Evolutionary conservation across 2,888 invertebrate genomes (phyloP), one percentile per base, ranked within the genome.

Genomic region (Anthrax anthrax): DNA sequence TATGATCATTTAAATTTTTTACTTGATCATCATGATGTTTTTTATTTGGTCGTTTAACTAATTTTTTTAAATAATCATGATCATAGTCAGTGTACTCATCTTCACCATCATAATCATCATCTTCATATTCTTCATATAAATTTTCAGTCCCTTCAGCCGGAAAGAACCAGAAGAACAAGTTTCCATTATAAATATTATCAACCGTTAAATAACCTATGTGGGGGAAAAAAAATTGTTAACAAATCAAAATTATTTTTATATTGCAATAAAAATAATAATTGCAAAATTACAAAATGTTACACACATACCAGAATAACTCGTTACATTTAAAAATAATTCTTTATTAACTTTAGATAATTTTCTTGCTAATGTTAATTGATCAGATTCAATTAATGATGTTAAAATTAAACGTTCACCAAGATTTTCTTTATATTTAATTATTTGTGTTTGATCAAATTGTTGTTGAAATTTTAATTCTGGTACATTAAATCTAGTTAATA

Each of bases 151-250:
- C 59, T 42, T 62, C 46, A 58, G 65, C 1, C 1, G 86, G 86
- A 58, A 88, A 86, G 59, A 82, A 88, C 88, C 88, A 88, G 67
- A 89, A 88, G 67, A 84, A 89, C 58, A 83, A 63, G 60, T 88
- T 85, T 2, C 85, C 84, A 57, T 81, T 74, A 57, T 72, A 77
- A 4, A 72, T 66, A 60, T 82, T 76, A 59, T 88, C 78, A 18
- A 88, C 87, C 0, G 86, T 88, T n/a, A 74, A 54, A 54, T 67
- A 73, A 1, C 73, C 73, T 8, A 29, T 32, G 8, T 17, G 12
- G 34, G 14, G 37, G 13, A 12, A 8, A 18, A 18, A 5, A 6
- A 37, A 23, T 6, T 23, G 4, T 23, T 23, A 23, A 23, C 23
- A 23, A 4, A 6, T 23, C 8, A 23, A 23, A 23, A 8, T 23